Conservation (phyloP, 2,113 vertebrate species). For the Cinclus cinclus region DNA sequence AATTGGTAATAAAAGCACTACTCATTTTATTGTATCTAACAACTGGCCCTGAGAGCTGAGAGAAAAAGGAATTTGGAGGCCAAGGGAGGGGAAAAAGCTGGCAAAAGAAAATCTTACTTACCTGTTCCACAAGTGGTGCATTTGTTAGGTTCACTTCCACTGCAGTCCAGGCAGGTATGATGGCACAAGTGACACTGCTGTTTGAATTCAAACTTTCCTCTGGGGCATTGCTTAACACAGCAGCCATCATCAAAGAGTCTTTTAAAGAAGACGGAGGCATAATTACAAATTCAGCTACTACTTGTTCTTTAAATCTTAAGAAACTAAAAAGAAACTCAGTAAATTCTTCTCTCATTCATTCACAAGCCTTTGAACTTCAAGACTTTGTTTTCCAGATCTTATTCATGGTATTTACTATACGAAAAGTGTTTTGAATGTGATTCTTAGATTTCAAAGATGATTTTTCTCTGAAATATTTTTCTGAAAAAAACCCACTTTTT, state of each 20-base stretch:
- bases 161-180: constrained; percentile 86
- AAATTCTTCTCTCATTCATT: not conserved
- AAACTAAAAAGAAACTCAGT: not conserved
- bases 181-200: constrained; percentile 85
- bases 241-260: constrained; percentile 83
- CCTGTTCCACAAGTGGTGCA: constrained; percentile 87
- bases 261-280: constrained; percentile 5
- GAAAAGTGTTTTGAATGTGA: not conserved
- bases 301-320: not conserved
- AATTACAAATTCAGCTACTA: not conserved
- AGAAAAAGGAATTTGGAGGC: not conserved
- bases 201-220: constrained; percentile 76
- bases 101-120: constrained; percentile 51
- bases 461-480: not conserved
- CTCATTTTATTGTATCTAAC: not conserved
- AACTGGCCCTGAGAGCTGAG: not conserved
- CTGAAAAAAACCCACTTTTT: not conserved
- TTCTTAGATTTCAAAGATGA: not conserved
- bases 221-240: constrained; percentile 78
- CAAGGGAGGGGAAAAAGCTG: not conserved
- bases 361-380: not conserved
- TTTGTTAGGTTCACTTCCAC: constrained; percentile 80
- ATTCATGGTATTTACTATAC: not conserved
- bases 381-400: not conserved
- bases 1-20: not conserved